Conservation (phyloP, 2,797 vertebrate species). For the Choloepus didactylus region DNA sequence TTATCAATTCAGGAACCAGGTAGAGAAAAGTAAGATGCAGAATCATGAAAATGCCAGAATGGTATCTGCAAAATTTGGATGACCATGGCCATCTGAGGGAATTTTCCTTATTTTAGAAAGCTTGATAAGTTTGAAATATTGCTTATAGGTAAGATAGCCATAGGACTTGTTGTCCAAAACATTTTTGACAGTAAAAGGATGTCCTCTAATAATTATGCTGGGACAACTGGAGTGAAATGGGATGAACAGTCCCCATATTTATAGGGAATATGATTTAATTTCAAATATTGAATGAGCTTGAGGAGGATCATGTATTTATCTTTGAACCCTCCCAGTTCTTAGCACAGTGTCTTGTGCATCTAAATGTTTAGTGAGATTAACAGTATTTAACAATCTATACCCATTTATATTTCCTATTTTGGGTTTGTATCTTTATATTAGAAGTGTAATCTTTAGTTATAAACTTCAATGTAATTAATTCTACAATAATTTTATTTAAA, state of each 20-base stretch:
- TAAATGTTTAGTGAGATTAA: background rate
- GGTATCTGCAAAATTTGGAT: background rate
- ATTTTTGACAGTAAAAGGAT: background rate
- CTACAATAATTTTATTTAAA: constrained; percentile 6
- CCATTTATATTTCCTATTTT: background rate
- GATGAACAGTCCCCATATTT: background rate
- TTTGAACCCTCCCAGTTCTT: background rate
- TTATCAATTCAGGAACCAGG: background rate
- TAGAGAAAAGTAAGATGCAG: background rate
- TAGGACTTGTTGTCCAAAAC: background rate
- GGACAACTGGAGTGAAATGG: background rate
- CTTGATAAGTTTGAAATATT: background rate
- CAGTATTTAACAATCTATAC: background rate
- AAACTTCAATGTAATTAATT: background rate
- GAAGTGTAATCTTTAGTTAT: background rate
- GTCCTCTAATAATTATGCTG: background rate
- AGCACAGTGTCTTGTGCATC: background rate
- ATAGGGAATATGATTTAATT: background rate
- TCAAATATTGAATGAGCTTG: background rate
- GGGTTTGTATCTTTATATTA: background rate
- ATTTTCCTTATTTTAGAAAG: constrained; percentile 17
- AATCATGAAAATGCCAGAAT: constrained; percentile 2
- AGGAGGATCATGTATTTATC: background rate
- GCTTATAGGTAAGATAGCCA: background rate
- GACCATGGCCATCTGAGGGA: background rate